Percentiles rank a stretch among this genome's conserved stretches.
Evolutionary conservation across 2,797 vertebrate genomes (phyloP).

Genomic region (Anomalospiza imberbis): DNA sequence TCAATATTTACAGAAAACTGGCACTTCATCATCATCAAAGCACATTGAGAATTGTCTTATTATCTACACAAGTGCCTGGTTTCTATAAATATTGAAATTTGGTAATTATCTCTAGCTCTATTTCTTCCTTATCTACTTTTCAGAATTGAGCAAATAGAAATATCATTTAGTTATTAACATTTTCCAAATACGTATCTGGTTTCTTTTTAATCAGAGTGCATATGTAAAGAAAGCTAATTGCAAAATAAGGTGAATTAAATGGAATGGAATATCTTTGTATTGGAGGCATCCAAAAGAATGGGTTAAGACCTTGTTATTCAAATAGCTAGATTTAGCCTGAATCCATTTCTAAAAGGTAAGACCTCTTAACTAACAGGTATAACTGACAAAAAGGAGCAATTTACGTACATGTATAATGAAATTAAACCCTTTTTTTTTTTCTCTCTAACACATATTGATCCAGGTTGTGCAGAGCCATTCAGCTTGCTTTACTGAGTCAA

Average conservation of each 20-base stretch:
- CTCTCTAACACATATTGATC: neutral
- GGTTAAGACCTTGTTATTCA: neutral
- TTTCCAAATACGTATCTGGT: neutral
- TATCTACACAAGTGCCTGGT: slow-evolving; percentile 52
- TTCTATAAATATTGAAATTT: slow-evolving; percentile 68
- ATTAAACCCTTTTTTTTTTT: neutral
- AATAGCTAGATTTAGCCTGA: neutral
- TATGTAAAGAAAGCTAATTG: slow-evolving; percentile 5
- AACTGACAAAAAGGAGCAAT: neutral
- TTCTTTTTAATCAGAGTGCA: slow-evolving; percentile 24
- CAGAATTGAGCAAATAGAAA: slow-evolving; percentile 32
- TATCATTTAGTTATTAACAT: slow-evolving; percentile 30
- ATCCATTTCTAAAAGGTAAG: neutral
- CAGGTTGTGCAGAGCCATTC: neutral
- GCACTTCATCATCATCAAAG: slow-evolving; percentile 67
- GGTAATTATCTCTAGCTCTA: slow-evolving; percentile 59
- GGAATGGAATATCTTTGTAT: neutral
- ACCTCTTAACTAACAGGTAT: neutral
- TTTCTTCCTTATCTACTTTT: slow-evolving; percentile 54
- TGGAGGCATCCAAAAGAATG: neutral
- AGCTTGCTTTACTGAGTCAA: neutral
- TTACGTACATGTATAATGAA: neutral
- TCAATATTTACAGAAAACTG: slow-evolving; percentile 74
- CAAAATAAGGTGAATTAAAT: slow-evolving; percentile 9
- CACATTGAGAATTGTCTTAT: slow-evolving; percentile 55